phyloP scores from a whole-genome alignment of 2,888 invertebrate genomes.

The Litoditis marina region DNA sequence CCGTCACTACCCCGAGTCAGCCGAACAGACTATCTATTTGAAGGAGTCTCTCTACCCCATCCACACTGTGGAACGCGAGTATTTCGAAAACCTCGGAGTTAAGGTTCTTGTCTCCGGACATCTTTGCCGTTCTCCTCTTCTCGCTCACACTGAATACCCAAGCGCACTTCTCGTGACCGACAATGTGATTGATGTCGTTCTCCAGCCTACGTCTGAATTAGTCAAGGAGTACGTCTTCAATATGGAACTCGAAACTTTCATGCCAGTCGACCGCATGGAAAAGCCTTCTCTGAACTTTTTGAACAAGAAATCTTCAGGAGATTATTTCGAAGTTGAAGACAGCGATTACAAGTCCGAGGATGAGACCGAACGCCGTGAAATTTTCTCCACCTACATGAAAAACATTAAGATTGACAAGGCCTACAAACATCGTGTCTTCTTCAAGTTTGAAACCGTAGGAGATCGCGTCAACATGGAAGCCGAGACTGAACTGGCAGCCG shows the following conservation, averaged over 20 bases:
- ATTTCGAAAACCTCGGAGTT: conserved; percentile 22
- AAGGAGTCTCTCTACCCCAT: conserved; percentile 15
- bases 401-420: conserved; percentile 31
- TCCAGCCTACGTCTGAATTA: conserved; percentile 16
- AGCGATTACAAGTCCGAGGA: no score
- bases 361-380: no score
- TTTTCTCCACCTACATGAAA: conserved; percentile 27
- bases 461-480: conserved; percentile 7
- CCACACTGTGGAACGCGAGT: conserved; percentile 18
- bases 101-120: conserved; percentile 22
- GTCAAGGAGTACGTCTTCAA: conserved; percentile 16
- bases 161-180: conserved; percentile 18
- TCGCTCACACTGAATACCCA: background rate
- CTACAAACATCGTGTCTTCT: conserved; percentile 28
- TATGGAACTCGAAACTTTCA: no score
- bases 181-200: conserved; percentile 27
- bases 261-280: no score
- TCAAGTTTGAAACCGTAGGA: conserved; percentile 24
- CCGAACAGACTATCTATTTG: conserved; percentile 21
- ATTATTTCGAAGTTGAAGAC: no score
- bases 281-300: no score
- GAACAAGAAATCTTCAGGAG: no score
- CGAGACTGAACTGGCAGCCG: conserved; percentile 23
- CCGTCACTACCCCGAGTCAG: conserved; percentile 39
- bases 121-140: conserved; percentile 23